Evolutionary conservation across 2,113 vertebrate species (phyloP), one percentile per base, ranked within the genome.

Genomic region (Salvelinus fontinalis): DNA sequence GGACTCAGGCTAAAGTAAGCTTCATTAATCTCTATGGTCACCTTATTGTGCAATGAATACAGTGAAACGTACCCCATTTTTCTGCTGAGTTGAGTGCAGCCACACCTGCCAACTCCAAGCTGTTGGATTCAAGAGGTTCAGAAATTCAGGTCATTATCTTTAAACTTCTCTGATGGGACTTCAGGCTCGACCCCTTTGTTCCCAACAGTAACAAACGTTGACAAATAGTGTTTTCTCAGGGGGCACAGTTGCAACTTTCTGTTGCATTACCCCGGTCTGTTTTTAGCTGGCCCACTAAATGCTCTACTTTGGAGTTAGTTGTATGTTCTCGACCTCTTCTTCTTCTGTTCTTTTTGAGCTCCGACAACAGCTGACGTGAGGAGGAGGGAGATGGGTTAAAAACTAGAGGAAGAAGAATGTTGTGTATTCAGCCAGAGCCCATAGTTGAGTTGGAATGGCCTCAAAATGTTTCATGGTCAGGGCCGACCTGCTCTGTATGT

Each of bases 401-500:
- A 18, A 65, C 51, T 60, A 68, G 64, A 44, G 66, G 44, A 13
- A 67, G 26, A 27, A 16, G 57, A 74, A 69, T 65, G 22, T 68
- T 81, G 79, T 67, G 72, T 67, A 76, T 64, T 44, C 75, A 76
- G 78, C 70, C 71, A 81, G 81, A n/a, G 81, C 82, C 80, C 81
- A 73, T 81, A 80, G 80, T 78, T 85, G 60, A 16, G 75, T 76
- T 79, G 71, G 79, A 82, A 79, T 71, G 77, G 84, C 74, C 85
- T 82, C 85, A 87, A 88, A 84, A 86, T 87, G 85, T 87, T 86
- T 81, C 82, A 29, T 71, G 22, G 49, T 3, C 49, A 16, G 49
- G 49, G 49, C 14, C 49, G 49, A 51, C 49, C 49, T 62, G 7
- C 34, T 66, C 69, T 44, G 76, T 73, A 75, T 83, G 76, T 83